Evolutionary conservation across 2,797 vertebrate genomes (phyloP), one percentile per base, ranked within the genome.

Genomic region (Tenualosa thibaudeaui): DNA sequence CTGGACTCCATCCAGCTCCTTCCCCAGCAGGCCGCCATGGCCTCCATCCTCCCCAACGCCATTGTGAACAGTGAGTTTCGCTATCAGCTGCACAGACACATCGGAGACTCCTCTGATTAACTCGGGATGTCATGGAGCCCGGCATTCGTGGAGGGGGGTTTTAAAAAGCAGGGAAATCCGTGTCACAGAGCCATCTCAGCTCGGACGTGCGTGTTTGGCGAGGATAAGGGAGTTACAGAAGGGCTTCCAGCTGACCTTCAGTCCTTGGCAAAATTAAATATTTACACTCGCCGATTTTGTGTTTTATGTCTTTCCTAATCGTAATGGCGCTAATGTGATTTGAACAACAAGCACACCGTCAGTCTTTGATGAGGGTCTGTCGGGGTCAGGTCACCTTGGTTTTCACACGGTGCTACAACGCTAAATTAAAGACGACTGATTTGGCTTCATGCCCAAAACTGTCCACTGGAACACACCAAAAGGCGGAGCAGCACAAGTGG

Each of bases 11-110:
- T 97, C 92, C 96, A 96, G 84, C 87, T 97, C 87, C 96, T 97
- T 87, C 96, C 96, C 86, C 97, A 97, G 91, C 96, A 97, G 91
- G 96, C 96, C 71, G 94, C 96, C 65, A 97, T 97, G 96, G 96
- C 96, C 62, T 96, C 97, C 88, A 95, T 97, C 89, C 91, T 97
- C 91, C 96, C 96, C 82, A 96, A 95, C 1, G 95, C 96, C 89
- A 96, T 97, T 90, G 95, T 97, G 90, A 97, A 97, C 92, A 97
- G 97, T 97, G 95, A 96, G 97, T 88, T 62, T 5, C 7, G 58
- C 58, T 62, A 62, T 62, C 58, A 10, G 58, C 58, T 5, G n/a
- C 58, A n/a, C 58, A 78, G 71, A 78, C 71, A 78, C 71, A 46
- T 46, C 71, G 40, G 37, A 46, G 71, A 40, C 54, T 53, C 54